Evolutionary conservation across 2,888 invertebrate species (phyloP).

Genomic region (Pristionchus maxplancki): DNA sequence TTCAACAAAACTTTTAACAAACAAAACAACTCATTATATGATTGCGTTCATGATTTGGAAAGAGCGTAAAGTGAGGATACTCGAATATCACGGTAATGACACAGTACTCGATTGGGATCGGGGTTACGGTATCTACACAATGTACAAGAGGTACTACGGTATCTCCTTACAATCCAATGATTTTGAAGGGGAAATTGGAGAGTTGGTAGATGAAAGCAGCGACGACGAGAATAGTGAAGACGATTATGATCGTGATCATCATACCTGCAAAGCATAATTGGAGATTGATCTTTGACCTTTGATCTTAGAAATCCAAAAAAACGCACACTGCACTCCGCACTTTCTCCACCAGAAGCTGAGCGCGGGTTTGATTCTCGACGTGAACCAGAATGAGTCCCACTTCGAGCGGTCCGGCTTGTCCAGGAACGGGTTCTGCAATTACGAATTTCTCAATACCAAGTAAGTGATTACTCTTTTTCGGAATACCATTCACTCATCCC

Average conservation of each 20-base stretch:
- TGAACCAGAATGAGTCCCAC: slow-evolving; percentile 63
- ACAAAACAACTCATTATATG: not conserved
- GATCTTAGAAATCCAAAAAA: not conserved
- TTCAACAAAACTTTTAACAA: not conserved
- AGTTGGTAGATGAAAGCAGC: slow-evolving; percentile 44
- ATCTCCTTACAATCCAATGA: slow-evolving; percentile 17
- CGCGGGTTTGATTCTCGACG: slow-evolving; percentile 56
- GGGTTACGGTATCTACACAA: not conserved
- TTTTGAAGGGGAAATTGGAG: slow-evolving; percentile 43
- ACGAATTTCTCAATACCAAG: not conserved
- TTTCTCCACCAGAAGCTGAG: slow-evolving; percentile 66
- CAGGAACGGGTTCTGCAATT: slow-evolving; percentile 67
- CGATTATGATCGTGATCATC: slow-evolving; percentile 9
- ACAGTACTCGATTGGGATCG: not conserved
- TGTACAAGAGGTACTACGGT: not conserved
- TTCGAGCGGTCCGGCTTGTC: slow-evolving; percentile 69
- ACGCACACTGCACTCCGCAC: slow-evolving; percentile 56
- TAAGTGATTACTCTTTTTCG: not conserved
- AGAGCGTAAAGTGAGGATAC: slow-evolving; percentile 16
- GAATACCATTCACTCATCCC: not conserved
- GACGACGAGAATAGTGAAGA: slow-evolving; percentile 2
- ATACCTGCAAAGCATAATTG: not conserved
- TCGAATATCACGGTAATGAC: not conserved
- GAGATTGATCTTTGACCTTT: slow-evolving; percentile 23
- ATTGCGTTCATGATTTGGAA: not conserved